Base-by-base conservation (phyloP, 2,888 invertebrate genomes). In the Tetropium fuscum region DNA sequence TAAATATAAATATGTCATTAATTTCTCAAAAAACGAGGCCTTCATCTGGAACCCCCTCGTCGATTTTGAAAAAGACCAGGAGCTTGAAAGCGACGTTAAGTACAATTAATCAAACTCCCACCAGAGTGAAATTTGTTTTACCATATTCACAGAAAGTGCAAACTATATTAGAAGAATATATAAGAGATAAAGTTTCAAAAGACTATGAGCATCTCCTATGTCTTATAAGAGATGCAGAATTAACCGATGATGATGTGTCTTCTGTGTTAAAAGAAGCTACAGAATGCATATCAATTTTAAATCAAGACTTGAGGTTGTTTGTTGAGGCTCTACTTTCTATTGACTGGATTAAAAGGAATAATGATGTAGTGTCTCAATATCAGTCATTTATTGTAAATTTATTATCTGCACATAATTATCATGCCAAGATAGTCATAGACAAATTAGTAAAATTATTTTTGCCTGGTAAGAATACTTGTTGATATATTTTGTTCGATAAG, bases 401-500 rank as follows among this genome's bases (percentile, higher is more conserved):
- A 44, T 82, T 91, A 53, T 87, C 89, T 38, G 88, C 89, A 1
- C 90, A 91, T 68, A 87, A 86, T 65, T 85, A 86, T 74, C 88
- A 90, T 77, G 84, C 87, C 2, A 85, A 85, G 64, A 83, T 84
- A 68, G 87, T 87, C 6, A 82, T 91, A 36, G 82, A 84, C 43
- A 87, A 85, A 73, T 78, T 91, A 49, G 83, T 91, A n/a, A 72
- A 78, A 22, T 81, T 84, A 40, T 90, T 91, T 81, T 80, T 85
- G 72, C 85, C 87, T 69, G 81, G 87, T 87, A 80, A 77, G 73
- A 70, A 36, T 49, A 7, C 13, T 48, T 3, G 6, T 54, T 47
- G 11, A n/a, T n/a, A n/a, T n/a, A n/a, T n/a, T n/a, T n/a, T n/a
- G n/a, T n/a, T n/a, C n/a, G n/a, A n/a, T n/a, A n/a, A n/a, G 8